These are phyloP conservation scores for Phlogophora meticulosa DNA, from an alignment of 2,888 invertebrate genomes.

Conservation along the genomic window DNA sequence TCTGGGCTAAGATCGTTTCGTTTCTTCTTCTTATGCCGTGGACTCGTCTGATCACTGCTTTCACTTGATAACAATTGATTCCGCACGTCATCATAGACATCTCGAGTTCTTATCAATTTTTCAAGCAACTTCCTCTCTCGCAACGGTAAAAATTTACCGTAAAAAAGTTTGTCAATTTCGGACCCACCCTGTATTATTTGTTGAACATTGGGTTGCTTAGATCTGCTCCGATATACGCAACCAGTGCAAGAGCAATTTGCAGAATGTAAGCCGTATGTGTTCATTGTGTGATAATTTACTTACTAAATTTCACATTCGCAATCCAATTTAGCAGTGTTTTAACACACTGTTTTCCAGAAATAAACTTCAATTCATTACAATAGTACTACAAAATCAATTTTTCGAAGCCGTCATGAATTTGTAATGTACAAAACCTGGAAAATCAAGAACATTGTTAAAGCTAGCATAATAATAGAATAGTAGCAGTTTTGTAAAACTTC, in stretches of 20 bases:
- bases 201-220: conserved; percentile 52
- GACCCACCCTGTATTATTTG: conserved; percentile 59
- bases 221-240: conserved; percentile 65
- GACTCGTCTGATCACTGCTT: conserved; percentile 58
- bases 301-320: conserved; percentile 27
- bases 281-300: conserved; percentile 47
- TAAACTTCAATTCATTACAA: conserved; percentile 36
- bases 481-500: too few relatives aligned
- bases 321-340: conserved; percentile 30
- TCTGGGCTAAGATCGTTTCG: conserved; percentile 50
- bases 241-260: conserved; percentile 69
- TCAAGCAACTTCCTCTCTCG: conserved; percentile 75
- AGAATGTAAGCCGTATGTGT: conserved; percentile 31
- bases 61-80: conserved; percentile 69
- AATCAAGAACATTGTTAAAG: conserved; percentile 1
- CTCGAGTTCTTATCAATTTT: conserved; percentile 75
- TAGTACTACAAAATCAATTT: conserved; percentile 35
- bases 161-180: conserved; percentile 71
- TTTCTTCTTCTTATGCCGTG: conserved; percentile 44
- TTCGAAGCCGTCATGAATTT: conserved; percentile 33
- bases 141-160: conserved; percentile 73
- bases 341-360: conserved; percentile 48
- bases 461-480: too few relatives aligned
- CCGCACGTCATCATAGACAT: conserved; percentile 75
- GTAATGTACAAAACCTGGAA: conserved; percentile 49